Evolutionary conservation across 1,140 invertebrate genomes (phyloP), one percentile per base, ranked within the genome.

Genomic region (Phthorimaea operculella): DNA sequence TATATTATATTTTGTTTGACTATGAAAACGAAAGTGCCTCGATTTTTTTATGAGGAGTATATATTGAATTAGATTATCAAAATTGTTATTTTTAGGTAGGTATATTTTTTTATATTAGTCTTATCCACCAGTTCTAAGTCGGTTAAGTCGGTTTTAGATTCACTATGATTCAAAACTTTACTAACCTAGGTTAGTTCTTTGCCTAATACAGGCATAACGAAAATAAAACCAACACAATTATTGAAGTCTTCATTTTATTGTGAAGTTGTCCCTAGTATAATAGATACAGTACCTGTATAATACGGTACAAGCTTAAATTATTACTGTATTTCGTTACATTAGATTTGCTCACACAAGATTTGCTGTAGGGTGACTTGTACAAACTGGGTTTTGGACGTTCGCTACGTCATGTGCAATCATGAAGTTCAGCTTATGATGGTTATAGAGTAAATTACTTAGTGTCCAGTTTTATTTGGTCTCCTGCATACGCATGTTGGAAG

Each of bases 161-260:
- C n/a, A n/a, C n/a, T n/a, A n/a, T n/a, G n/a, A n/a, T n/a, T n/a
- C n/a, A n/a, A n/a, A n/a, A n/a, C n/a, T n/a, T n/a, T n/a, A n/a
- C n/a, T n/a, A n/a, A n/a, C n/a, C n/a, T n/a, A n/a, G n/a, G n/a
- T n/a, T n/a, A n/a, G n/a, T n/a, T n/a, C n/a, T n/a, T n/a, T n/a
- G n/a, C n/a, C n/a, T n/a, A n/a, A n/a, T n/a, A n/a, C n/a, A n/a
- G n/a, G n/a, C n/a, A n/a, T n/a, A n/a, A n/a, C n/a, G n/a, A n/a
- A n/a, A n/a, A n/a, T n/a, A n/a, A n/a, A n/a, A n/a, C n/a, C n/a
- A 63, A 60, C 66, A 60, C 15, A 42, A 47, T 39, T 66, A 72
- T 78, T 79, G 69, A 74, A 81, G 75, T 81, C 80, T 83, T 81
- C 74, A 79, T 80, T 83, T 83, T 83, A 83, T 83, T 83, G 76